Evolutionary conservation across 2,113 vertebrate species (phyloP), one percentile per base, ranked within the genome.

Genomic region (Leptobrachium leishanense): DNA sequence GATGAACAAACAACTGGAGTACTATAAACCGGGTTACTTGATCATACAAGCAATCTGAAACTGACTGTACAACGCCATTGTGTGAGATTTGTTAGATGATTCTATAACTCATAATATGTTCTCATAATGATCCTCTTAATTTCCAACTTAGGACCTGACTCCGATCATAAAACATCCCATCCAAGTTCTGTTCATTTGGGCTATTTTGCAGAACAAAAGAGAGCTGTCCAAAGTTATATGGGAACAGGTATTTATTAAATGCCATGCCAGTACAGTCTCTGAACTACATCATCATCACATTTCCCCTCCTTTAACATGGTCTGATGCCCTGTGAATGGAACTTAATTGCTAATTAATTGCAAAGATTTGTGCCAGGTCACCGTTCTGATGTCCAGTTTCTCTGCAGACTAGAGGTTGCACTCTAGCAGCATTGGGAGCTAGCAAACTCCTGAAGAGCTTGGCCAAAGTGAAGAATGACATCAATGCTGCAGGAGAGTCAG

Each of bases 151-250:
- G 93, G 91, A 93, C 2, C 86, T 88, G 6, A 89, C 90, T 70
- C 90, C 90, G 10, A 90, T 91, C n/a, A 92, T 92, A 2, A 91
- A 90, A 64, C 93, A 98, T 10, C 91, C 94, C 0, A 83, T 90
- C 76, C 94, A 95, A 76, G 96, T 96, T 55, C 91, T 99, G 43
- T 98, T 99, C 86, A 96, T 99, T 81, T 99, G 98, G 98, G 94
- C 96, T n/a, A 82, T 99, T 0, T 88, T 99, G 79, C 96, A 98
- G 89, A 97, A 96, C 86, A 96, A 96, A 82, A 95, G 86, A 77
- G 94, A 97, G 13, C 85, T 99, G 79, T 95, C 98, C 63, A 94
- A 96, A 72, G 97, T 98, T 1, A 93, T 94, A 42, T 99, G 98
- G 98, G 95, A 96, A 57, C 95, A 98, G 94, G 98, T 99, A 83